A percentile compares a stretch with the other conserved stretches of the same genome.
Evolutionary conservation across 1,140 invertebrate species (phyloP).

Genomic region (Calephelis virginiensis): DNA sequence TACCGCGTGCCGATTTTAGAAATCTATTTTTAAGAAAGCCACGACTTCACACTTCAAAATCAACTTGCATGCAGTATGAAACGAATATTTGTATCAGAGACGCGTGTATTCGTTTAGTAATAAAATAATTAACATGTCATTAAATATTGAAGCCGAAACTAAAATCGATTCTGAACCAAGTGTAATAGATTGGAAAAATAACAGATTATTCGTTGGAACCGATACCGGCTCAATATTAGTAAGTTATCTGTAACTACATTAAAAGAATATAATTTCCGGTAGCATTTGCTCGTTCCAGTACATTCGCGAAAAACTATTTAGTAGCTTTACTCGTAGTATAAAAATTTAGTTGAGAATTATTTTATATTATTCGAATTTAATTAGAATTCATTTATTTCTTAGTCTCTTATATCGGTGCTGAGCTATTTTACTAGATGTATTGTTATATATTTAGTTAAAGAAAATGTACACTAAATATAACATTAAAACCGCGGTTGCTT

Average conservation of each 20-base stretch:
- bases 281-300: slow-evolving; percentile 20
- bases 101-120: slow-evolving; percentile 10
- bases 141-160: slow-evolving; percentile 51
- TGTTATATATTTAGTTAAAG: too few species aligned
- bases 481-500: too few species aligned
- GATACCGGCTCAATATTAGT: slow-evolving; percentile 61
- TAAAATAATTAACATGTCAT: slow-evolving; percentile 41
- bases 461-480: too few species aligned
- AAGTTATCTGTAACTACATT: slow-evolving; percentile 29
- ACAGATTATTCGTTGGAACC: slow-evolving; percentile 56
- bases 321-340: too few species aligned
- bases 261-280: not conserved
- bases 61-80: slow-evolving; percentile 8
- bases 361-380: too few species aligned
- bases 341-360: too few species aligned
- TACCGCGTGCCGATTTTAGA: slow-evolving; percentile 8
- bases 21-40: slow-evolving; percentile 14
- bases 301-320: too few species aligned
- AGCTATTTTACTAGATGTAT: too few species aligned
- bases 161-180: slow-evolving; percentile 60
- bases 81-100: slow-evolving; percentile 5
- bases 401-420: too few species aligned
- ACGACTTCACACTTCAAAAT: slow-evolving; percentile 3
- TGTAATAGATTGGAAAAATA: slow-evolving; percentile 54
- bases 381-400: too few species aligned